phyloP scores from a whole-genome alignment of 2,113 vertebrate species.

The Galemys pyrenaicus region DNA sequence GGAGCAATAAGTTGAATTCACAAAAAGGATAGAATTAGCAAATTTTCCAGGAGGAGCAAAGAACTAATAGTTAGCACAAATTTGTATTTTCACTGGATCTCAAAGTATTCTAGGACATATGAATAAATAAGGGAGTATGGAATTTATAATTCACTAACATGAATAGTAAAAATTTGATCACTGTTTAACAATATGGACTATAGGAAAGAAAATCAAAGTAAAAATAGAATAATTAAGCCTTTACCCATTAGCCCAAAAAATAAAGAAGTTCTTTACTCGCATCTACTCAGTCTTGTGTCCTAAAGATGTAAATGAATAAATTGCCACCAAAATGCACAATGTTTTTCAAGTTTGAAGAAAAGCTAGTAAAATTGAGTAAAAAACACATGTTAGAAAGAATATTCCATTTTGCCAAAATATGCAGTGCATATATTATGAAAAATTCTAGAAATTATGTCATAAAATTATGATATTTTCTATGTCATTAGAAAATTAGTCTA shows the following conservation, averaged over 20 bases:
- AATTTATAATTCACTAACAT: background rate
- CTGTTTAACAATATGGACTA: background rate
- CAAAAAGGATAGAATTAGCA: background rate
- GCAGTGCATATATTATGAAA: background rate
- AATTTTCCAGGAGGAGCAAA: background rate
- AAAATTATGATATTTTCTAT: background rate
- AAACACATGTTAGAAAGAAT: background rate
- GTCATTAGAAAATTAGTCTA: background rate
- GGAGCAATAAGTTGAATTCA: background rate
- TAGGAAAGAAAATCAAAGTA: background rate
- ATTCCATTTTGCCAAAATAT: background rate
- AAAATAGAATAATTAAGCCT: background rate
- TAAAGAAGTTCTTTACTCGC: background rate
- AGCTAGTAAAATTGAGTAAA: background rate
- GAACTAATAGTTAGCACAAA: background rate
- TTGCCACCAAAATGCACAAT: background rate
- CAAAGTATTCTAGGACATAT: background rate
- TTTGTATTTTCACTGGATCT: background rate
- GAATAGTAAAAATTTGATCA: background rate
- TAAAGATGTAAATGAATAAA: background rate
- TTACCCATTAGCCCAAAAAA: background rate
- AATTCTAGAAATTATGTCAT: background rate
- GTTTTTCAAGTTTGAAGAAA: background rate
- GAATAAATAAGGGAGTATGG: background rate
- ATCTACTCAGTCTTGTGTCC: background rate